Conservation (phyloP, 2,797 vertebrate species). For the Melanotaenia maccullochi region DNA sequence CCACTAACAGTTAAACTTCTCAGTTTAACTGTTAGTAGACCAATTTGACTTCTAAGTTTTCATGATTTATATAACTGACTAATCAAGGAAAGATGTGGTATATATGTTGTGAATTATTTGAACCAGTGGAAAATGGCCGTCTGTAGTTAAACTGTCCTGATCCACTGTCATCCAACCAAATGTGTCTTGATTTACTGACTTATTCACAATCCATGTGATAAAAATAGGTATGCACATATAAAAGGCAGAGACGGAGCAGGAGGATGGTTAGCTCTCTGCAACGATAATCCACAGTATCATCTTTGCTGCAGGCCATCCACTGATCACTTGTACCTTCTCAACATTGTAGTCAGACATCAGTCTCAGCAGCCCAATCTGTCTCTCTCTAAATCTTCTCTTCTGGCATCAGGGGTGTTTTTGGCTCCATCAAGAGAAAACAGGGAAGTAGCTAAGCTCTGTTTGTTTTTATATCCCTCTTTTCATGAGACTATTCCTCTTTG, state of each 20-base stretch:
- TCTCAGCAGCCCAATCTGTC: slow-evolving; percentile 55
- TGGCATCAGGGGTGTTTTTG: slow-evolving; percentile 23
- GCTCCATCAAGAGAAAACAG: slow-evolving; percentile 25
- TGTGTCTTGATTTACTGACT: slow-evolving; percentile 4
- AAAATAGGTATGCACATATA: slow-evolving; percentile 2
- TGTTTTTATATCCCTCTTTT: slow-evolving; percentile 54
- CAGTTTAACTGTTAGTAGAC: too few relatives aligned
- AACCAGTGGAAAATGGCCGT: neutral
- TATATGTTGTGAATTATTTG: neutral
- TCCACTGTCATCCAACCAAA: slow-evolving; percentile 1
- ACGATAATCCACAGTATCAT: slow-evolving; percentile 52
- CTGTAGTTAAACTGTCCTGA: neutral
- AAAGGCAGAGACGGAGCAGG: slow-evolving; percentile 6
- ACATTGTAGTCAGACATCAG: slow-evolving; percentile 55
- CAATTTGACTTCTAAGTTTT: too few relatives aligned
- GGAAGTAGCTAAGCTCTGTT: slow-evolving; percentile 47
- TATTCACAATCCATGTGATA: neutral
- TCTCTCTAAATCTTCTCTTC: slow-evolving; percentile 42
- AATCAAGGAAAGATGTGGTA: too few relatives aligned
- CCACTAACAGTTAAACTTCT: too few relatives aligned
- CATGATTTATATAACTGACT: too few relatives aligned
- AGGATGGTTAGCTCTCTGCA: slow-evolving; percentile 25
- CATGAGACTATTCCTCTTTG: slow-evolving; percentile 38
- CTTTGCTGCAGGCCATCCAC: slow-evolving; percentile 41
- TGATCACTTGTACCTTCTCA: slow-evolving; percentile 44